Conservation (phyloP, 2,888 invertebrate genomes). For the Octonoba sinensis region DNA sequence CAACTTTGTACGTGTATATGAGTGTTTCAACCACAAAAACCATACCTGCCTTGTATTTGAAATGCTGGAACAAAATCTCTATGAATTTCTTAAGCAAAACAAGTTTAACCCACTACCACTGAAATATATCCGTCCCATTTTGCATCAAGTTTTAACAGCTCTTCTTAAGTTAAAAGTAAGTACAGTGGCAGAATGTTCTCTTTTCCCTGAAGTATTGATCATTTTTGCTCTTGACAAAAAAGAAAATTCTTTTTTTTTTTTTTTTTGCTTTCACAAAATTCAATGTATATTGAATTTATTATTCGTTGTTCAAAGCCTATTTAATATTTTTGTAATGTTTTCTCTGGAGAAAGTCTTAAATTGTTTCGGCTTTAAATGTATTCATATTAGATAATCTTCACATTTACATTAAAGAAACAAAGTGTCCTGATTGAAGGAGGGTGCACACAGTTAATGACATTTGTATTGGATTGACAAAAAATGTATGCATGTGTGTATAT, state of each 20-base stretch:
- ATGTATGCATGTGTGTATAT: too few relatives aligned
- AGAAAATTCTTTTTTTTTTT: background rate
- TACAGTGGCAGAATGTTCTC: background rate
- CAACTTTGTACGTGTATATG: slow-evolving; percentile 99
- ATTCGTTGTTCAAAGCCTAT: too few relatives aligned
- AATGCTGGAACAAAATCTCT: slow-evolving; percentile 99
- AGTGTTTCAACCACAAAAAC: slow-evolving; percentile 99
- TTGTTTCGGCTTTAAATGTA: too few relatives aligned
- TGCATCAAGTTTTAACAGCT: slow-evolving; percentile 94
- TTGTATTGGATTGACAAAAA: too few relatives aligned
- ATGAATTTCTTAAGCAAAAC: slow-evolving; percentile 99
- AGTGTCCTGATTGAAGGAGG: too few relatives aligned
- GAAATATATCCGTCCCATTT: slow-evolving; percentile 97
- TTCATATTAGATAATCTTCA: too few relatives aligned
- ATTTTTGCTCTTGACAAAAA: background rate
- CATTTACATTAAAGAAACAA: too few relatives aligned
- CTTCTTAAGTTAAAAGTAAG: slow-evolving; percentile 85
- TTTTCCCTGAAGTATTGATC: background rate
- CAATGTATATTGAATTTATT: too few relatives aligned
- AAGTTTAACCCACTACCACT: slow-evolving; percentile 99
- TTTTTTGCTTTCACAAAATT: background rate
- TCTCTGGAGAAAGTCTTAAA: too few relatives aligned
- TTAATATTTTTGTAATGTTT: too few relatives aligned
- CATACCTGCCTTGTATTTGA: slow-evolving; percentile 99
- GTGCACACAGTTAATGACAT: too few relatives aligned